Evolutionary conservation across 2,797 vertebrate genomes (phyloP), one percentile per base, ranked within the genome.

Genomic region (Vespertilio murinus): DNA sequence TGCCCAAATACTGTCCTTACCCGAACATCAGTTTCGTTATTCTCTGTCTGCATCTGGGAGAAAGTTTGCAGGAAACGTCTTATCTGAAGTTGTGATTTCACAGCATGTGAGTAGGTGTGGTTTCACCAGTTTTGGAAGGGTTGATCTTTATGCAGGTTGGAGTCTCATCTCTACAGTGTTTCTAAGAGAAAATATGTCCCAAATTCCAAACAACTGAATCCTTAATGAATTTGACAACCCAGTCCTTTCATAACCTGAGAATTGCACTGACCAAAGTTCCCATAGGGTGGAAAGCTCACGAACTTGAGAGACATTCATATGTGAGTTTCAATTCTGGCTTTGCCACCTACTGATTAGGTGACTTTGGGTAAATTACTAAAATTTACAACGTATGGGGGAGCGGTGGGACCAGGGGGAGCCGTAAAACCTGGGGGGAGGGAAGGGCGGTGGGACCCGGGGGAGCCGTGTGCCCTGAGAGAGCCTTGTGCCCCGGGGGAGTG

Each of bases 131-230:
- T 83, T 49, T 70, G 22, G 28, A 35, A 91, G 59, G 12, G 6
- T 45, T 67, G 64, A 52, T 69, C 49, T 74, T 93, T 70, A 64
- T 2, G 22, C 22, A 54, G 35, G 28, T 88, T 80, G 73, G 40
- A 9, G 14, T 49, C 70, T 79, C 14, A 33, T 45, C 75, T 83
- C 45, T 18, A 70, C 40, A 77, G 65, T 87, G 38, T 91, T 94
- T 88, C 70, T 94, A 79, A 87, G 47, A 65, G 59, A 85, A 88
- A 80, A 45, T n/a, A 33, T n/a, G 45, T 79, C 70, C 35, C 52
- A 80, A 79, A 56, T 52, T 69, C 45, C 70, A 79, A 75, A 79
- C 54, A 88, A 81, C 7, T 91, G 14, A 81, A 90, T 25, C 71
- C 77, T 23, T 28, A n/a, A 33, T 73, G 18, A 88, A 96, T 52